A percentile compares a stretch with the other conserved stretches of the same genome.
phyloP scores from a whole-genome alignment of 2,113 vertebrate genomes.

The Sebastes schlegelii region DNA sequence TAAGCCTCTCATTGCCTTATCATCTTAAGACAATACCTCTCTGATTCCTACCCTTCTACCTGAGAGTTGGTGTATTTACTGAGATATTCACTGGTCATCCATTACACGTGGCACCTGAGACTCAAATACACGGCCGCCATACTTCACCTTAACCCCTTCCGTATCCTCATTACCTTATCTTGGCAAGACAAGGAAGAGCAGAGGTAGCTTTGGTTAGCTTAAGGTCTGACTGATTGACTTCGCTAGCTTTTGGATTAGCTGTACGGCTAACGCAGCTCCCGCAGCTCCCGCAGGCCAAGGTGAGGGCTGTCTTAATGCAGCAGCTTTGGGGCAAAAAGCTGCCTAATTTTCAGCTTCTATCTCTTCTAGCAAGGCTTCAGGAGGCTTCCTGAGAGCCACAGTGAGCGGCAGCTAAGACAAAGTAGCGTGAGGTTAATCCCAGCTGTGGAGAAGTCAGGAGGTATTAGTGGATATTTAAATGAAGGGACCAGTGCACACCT shows the following conservation, averaged over 20 bases:
- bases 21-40: slow-evolving; percentile 77
- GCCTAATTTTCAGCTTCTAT: slow-evolving; percentile 81
- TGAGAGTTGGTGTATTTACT: slow-evolving; percentile 54
- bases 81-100: slow-evolving; percentile 73
- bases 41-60: slow-evolving; percentile 49
- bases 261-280: slow-evolving; percentile 60
- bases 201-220: slow-evolving; percentile 69
- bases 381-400: slow-evolving; percentile 43
- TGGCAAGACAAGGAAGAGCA: slow-evolving; percentile 61
- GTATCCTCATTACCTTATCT: slow-evolving; percentile 80
- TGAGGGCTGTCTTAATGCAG: slow-evolving; percentile 79
- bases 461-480: slow-evolving; percentile 78
- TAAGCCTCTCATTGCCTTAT: slow-evolving; percentile 79
- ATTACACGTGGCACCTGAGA: slow-evolving; percentile 51
- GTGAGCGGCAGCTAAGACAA: slow-evolving; percentile 75
- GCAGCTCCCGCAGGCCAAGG: slow-evolving; percentile 70
- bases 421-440: slow-evolving; percentile 79
- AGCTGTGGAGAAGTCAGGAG: slow-evolving; percentile 53
- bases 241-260: slow-evolving; percentile 77
- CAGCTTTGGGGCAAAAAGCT: slow-evolving; percentile 77
- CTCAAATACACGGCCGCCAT: slow-evolving; percentile 48
- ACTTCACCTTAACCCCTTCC: slow-evolving; percentile 64
- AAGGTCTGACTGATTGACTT: slow-evolving; percentile 77
- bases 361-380: slow-evolving; percentile 68
- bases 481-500: slow-evolving; percentile 64